Percentiles rank a stretch among this genome's conserved stretches.
These are phyloP conservation scores for Myoxocephalus aenaeus DNA, from an alignment of 2,797 vertebrate genomes.

Conservation along the genomic window DNA sequence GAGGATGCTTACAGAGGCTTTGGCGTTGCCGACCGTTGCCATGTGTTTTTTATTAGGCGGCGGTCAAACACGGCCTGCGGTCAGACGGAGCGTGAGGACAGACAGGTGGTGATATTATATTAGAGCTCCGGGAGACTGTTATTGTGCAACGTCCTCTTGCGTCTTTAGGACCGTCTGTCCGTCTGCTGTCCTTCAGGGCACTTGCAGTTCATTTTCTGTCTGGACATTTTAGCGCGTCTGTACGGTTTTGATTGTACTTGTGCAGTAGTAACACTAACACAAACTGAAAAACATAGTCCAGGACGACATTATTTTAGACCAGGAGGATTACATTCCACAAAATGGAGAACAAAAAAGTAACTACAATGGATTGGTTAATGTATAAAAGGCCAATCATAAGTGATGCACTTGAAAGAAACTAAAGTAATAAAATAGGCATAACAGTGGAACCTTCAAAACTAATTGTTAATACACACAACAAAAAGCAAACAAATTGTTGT, in stretches of 20 bases:
- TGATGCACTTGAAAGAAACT: too few relatives aligned
- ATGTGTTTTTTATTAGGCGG: slow-evolving; percentile 41
- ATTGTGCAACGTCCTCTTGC: not conserved
- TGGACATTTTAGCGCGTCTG: not conserved
- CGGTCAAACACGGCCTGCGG: slow-evolving; percentile 16
- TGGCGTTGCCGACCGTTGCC: not conserved
- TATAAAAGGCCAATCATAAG: not conserved
- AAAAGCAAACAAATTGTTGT: too few relatives aligned
- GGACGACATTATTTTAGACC: not conserved
- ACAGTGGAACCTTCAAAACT: not conserved
- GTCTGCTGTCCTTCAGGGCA: slow-evolving; percentile 3
- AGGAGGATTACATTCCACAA: not conserved
- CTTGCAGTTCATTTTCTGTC: not conserved
- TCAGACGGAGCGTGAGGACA: slow-evolving; percentile 43
- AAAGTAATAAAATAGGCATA: not conserved
- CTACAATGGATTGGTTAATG: not conserved
- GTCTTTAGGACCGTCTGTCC: slow-evolving; percentile 19
- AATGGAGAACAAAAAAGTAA: too few relatives aligned
- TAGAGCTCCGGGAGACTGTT: slow-evolving; percentile 2
- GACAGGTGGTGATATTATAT: slow-evolving; percentile 31
- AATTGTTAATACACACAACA: not conserved
- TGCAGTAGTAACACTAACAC: too few relatives aligned
- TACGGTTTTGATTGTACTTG: not conserved
- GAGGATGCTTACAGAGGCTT: not conserved
- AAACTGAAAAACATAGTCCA: too few relatives aligned